phyloP scores from a whole-genome alignment of 92 coral and sea anemone genomes.

The Paramuricea clavata region DNA sequence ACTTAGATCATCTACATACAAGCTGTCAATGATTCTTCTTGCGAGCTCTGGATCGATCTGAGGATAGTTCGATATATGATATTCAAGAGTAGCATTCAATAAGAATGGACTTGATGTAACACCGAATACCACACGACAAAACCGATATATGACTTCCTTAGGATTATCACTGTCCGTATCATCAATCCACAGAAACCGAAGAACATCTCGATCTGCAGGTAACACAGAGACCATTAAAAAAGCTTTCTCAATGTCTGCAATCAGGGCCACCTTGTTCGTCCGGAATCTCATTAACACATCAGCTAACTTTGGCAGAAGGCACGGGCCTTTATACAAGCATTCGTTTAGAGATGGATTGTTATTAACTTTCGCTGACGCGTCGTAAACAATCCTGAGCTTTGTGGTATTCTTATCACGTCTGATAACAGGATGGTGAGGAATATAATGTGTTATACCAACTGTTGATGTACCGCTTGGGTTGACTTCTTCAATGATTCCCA shows the following conservation, averaged over 20 bases:
- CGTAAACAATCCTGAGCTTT: not conserved
- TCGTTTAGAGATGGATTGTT: too few relatives aligned
- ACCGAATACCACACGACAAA: not conserved
- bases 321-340: too few relatives aligned
- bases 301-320: too few relatives aligned
- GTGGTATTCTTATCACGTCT: not conserved
- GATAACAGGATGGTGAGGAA: conserved; percentile 18
- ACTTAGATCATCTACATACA: conserved; percentile 51
- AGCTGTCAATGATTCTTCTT: conserved; percentile 7
- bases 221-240: too few relatives aligned
- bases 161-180: not conserved
- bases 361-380: too few relatives aligned
- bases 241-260: too few relatives aligned
- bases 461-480: not conserved
- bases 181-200: not conserved
- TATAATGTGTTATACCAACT: conserved; percentile 36
- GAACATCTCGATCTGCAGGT: not conserved
- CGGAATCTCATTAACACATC: too few relatives aligned
- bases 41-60: conserved; percentile 10
- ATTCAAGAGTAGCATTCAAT: not conserved
- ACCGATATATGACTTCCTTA: not conserved
- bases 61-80: not conserved
- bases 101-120: not conserved
- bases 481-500: conserved; percentile 63
- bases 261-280: too few relatives aligned